A percentile compares a stretch with the other conserved stretches of the same genome.
Evolutionary conservation across 1,140 invertebrate genomes (phyloP).

Genomic region (Megathymus violae): DNA sequence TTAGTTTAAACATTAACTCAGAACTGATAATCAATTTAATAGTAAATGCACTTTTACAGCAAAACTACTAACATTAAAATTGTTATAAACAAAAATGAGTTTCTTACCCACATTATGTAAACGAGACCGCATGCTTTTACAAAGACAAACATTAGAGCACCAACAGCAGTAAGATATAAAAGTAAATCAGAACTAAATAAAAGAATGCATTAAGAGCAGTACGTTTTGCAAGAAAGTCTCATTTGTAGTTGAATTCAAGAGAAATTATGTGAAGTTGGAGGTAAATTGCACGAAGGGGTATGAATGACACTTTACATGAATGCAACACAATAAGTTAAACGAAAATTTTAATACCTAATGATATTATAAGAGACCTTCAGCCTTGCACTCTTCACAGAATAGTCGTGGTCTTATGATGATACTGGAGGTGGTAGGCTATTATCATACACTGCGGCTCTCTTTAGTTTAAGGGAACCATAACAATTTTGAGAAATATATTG

Average conservation of each 20-base stretch:
- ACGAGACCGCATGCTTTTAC: constrained; percentile 36
- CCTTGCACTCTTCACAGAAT: no score
- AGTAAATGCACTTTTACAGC: constrained; percentile 26
- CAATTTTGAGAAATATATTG: no score
- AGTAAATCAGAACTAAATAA: constrained; percentile 38
- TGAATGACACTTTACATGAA: constrained; percentile 1
- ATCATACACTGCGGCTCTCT: no score
- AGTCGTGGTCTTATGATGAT: no score
- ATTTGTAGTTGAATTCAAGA: constrained; percentile 31
- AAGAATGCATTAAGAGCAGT: constrained; percentile 54
- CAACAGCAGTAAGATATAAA: constrained; percentile 24
- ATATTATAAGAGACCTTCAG: no score
- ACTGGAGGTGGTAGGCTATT: no score
- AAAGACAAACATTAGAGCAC: constrained; percentile 44
- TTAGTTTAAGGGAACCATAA: no score
- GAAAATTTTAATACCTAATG: background rate
- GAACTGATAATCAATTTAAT: constrained; percentile 10
- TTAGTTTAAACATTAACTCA: background rate
- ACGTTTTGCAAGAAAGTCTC: constrained; percentile 48
- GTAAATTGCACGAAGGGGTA: constrained; percentile 25
- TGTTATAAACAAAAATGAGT: constrained; percentile 20
- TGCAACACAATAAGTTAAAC: background rate
- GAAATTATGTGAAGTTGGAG: constrained; percentile 21
- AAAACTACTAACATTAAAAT: constrained; percentile 13
- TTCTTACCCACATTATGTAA: constrained; percentile 45